Evolutionary conservation across 1,140 invertebrate genomes (phyloP), one percentile per base, ranked within the genome.

Genomic region (Polypedilum pembai): DNA sequence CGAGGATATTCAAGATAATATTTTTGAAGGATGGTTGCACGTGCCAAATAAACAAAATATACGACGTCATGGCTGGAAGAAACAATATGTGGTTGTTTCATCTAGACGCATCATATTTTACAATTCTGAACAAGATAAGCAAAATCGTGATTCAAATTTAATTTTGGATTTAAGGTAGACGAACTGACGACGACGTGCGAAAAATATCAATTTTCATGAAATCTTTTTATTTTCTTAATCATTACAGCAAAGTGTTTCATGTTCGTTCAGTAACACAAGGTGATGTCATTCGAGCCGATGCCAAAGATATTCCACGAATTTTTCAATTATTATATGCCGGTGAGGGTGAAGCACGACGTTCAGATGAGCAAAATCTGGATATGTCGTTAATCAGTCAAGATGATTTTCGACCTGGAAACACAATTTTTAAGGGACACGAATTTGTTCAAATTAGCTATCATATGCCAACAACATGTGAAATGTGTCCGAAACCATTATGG

Each of bases 291-390:
- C 89, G 96, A 82, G 97, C 95, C 74, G 95, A 98, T 87, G 94
- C 94, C 83, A 96, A 96, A 90, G 96, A 98, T 88, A 97, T 99
- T 84, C 97, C 97, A 79, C 91, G 95, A 83, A 99, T 99, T 86
- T 98, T 98, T 85, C 96, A 98, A 87, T 86, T 97, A 79, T 84
- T 97, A 76, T 96, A 97, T 82, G 94, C 94, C 77, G 94, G 94
- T 73, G 95, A 97, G 85, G 94, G 94, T 40, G 94, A 96, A 84
- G 93, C 92, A 75, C 87, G 94, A 74, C 89, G 93, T 76, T 92
- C 92, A 10, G 92, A 92, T 21, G 93, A 94, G 75, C 74, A 74
- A 20, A 80, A 81, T 76, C 76, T 83, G 76, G 84, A 82, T 79
- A 79, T 82, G 63, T 82, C 83, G 41, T 79, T 85, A 65, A 80